Evolutionary conservation across 1,140 invertebrate genomes (phyloP).

Genomic region (Drosophila kanapiae): DNA sequence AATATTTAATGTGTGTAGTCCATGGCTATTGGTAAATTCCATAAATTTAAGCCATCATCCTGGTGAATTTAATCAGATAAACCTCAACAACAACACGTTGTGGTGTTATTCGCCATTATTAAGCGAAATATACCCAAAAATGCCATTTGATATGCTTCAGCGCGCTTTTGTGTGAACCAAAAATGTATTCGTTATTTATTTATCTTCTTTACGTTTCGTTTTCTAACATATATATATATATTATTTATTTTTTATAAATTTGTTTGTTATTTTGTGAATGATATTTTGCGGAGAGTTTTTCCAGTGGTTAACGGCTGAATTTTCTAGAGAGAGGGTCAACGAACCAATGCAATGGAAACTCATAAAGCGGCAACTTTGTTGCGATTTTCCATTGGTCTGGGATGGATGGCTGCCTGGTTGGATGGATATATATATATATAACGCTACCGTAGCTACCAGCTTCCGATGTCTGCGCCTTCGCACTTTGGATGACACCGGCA

Average conservation of each 20-base stretch:
- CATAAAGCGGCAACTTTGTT: slow-evolving; percentile 64
- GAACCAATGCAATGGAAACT: slow-evolving; percentile 60
- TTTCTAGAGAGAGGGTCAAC: slow-evolving; percentile 23
- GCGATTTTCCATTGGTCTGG: slow-evolving; percentile 35
- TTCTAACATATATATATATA: too few species aligned
- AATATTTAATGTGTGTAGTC: neutral
- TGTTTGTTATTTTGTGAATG: neutral
- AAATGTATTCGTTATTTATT: slow-evolving; percentile 1
- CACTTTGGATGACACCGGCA: slow-evolving; percentile 45
- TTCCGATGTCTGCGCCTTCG: slow-evolving; percentile 59
- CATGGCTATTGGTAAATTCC: neutral
- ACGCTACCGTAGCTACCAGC: slow-evolving; percentile 37
- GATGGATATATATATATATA: slow-evolving; percentile 12
- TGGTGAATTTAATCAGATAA: neutral
- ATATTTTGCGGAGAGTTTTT: slow-evolving; percentile 6
- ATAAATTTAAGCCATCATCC: neutral
- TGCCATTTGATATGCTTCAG: slow-evolving; percentile 15
- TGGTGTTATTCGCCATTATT: slow-evolving; percentile 1
- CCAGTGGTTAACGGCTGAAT: slow-evolving; percentile 9
- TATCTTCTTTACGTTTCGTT: neutral
- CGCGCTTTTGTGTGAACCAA: slow-evolving; percentile 7
- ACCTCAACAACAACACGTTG: neutral
- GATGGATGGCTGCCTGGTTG: slow-evolving; percentile 2
- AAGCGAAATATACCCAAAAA: slow-evolving; percentile 6
- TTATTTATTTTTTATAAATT: neutral